Evolutionary conservation across 2,888 invertebrate species (phyloP), one percentile per base, ranked within the genome.

Genomic region (Oeneis ivallda): DNA sequence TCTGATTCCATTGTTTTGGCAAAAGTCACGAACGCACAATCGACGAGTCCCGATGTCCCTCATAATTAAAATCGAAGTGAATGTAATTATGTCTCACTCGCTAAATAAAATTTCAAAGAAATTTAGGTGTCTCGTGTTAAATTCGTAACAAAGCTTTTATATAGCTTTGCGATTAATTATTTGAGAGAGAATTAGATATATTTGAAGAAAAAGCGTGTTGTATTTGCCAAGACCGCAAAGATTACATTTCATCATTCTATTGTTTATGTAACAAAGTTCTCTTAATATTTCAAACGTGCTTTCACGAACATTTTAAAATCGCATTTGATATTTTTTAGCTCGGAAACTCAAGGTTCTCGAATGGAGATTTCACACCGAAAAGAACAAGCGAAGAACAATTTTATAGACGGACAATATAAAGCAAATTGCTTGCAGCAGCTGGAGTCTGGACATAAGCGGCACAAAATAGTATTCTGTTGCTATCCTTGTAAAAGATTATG

Each of bases 1-100:
- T 65, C 37, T 86, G 82, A 92, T 82, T 86, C 89, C 73, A 78
- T 81, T 90, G 91, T 92, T 91, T 89, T 89, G 81, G 76, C 70
- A 79, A 83, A 89, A 89, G 89, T 89, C 91, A 92, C 91, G 91
- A 76, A 78, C 84, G 37, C 68, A 71, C 82, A 47, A 69, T 69
- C 57, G 63, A 86, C 83, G 74, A 82, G 77, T 70, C 67, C 73
- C 76, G 73, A 79, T 78, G 76, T 69, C 74, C 73, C 79, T 76
- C 73, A 76, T 79, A 79, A 84, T 84, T 84, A 81, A 81, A 82
- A 79, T 75, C 47, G 60, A 37, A 19, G 43, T 39, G 19, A 58
- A 60, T 60, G 57, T 61, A 65, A 67, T 59, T 47, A 53, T 19
- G 37, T 65, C 39, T 65, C 15, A 39, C n/a, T n/a, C 61, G 15